These are phyloP conservation scores for Glaucopsyche alexis DNA, from an alignment of 2,888 invertebrate genomes.

Conservation along the genomic window DNA sequence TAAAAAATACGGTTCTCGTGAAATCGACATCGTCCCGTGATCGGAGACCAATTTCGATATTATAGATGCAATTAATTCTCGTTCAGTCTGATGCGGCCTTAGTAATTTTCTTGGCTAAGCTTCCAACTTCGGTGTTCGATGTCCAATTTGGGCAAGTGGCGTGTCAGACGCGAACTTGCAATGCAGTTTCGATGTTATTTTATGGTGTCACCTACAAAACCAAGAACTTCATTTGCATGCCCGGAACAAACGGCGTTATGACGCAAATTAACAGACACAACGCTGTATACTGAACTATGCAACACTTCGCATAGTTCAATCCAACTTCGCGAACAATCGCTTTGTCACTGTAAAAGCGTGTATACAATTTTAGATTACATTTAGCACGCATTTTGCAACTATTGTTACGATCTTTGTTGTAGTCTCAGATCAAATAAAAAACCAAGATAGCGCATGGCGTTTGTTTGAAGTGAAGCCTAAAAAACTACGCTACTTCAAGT, in stretches of 20 bases:
- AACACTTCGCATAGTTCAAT: conserved; percentile 7
- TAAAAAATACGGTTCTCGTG: too few relatives aligned
- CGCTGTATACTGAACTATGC: not conserved
- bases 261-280: conserved; percentile 10
- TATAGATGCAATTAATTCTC: not conserved
- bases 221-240: conserved; percentile 6
- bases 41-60: not conserved
- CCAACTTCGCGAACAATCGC: conserved; percentile 13
- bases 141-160: conserved; percentile 9
- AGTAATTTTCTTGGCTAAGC: conserved; percentile 9
- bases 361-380: not conserved
- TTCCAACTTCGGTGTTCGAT: not conserved
- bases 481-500: too few relatives aligned
- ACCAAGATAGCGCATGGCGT: too few relatives aligned
- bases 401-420: too few relatives aligned
- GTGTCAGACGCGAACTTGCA: not conserved
- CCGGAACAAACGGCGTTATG: conserved; percentile 11
- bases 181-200: conserved; percentile 12
- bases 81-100: not conserved
- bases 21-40: not conserved
- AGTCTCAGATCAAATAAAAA: too few relatives aligned
- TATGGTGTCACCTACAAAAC: conserved; percentile 6
- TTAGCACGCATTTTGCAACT: not conserved
- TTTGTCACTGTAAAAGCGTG: conserved; percentile 9
- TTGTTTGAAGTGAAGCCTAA: too few relatives aligned